These are phyloP conservation scores for Agonopterix subpropinquella DNA, from an alignment of 2,888 invertebrate genomes.

Conservation along the genomic window DNA sequence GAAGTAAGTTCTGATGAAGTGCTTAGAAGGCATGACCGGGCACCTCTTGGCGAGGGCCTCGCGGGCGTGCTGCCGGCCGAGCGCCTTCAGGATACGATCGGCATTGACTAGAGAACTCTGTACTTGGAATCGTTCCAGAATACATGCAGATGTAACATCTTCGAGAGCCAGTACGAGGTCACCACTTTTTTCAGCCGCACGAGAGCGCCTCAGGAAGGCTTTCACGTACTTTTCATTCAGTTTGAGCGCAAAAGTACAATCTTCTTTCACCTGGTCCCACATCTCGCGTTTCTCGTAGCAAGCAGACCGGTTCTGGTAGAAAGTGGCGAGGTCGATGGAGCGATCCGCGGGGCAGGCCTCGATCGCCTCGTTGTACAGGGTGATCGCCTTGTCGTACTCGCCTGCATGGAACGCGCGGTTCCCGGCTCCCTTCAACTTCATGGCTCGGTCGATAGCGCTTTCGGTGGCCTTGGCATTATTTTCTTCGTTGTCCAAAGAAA, in stretches of 20 bases:
- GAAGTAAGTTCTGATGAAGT: slow-evolving; percentile 91
- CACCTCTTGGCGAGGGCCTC: slow-evolving; percentile 81
- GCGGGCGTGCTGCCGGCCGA: slow-evolving; percentile 84
- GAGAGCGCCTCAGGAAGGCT: slow-evolving; percentile 89
- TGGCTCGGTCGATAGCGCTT: slow-evolving; percentile 83
- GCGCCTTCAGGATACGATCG: slow-evolving; percentile 90
- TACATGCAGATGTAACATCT: slow-evolving; percentile 95
- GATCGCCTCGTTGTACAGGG: slow-evolving; percentile 94
- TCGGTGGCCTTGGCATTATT: slow-evolving; percentile 56
- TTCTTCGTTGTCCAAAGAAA: slow-evolving; percentile 78
- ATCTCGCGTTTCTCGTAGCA: slow-evolving; percentile 94
- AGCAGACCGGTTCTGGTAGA: slow-evolving; percentile 97
- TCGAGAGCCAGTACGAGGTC: slow-evolving; percentile 89
- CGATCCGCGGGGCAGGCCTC: slow-evolving; percentile 88
- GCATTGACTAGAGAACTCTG: slow-evolving; percentile 87
- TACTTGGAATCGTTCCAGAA: slow-evolving; percentile 92
- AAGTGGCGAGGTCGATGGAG: slow-evolving; percentile 87
- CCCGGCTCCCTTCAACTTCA: slow-evolving; percentile 89
- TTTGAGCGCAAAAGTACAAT: slow-evolving; percentile 90
- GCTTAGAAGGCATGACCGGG: slow-evolving; percentile 88
- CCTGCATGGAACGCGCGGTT: slow-evolving; percentile 90
- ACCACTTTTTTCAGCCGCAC: slow-evolving; percentile 86
- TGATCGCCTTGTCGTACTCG: slow-evolving; percentile 93
- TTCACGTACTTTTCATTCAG: slow-evolving; percentile 91
- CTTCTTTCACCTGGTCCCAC: slow-evolving; percentile 88